Evolutionary conservation across 64 coral and sea anemone species (phyloP), one percentile per base, ranked within the genome.

Genomic region (Actinia equina): DNA sequence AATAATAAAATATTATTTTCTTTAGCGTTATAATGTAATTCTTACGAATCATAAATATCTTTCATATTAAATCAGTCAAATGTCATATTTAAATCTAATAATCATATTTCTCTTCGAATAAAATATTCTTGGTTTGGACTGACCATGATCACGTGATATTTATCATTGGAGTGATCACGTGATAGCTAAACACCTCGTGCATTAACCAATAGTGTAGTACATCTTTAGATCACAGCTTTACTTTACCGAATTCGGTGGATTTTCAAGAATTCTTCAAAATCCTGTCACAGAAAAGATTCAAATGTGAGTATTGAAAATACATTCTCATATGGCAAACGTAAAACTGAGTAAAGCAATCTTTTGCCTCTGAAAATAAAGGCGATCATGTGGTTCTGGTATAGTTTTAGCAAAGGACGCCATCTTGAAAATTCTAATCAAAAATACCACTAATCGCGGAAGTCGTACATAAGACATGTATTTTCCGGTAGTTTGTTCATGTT

Each of bases 211-310:
- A n/a, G n/a, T n/a, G n/a, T n/a, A n/a, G 4, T 60, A 4, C 63
- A 20, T 22, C 22, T 67, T 22, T n/a, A 20, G 8, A 4, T 67
- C n/a, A 41, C 61, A 7, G 2, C 0, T 65, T 65, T 74, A 41
- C 7, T 25, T 81, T 43, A 81, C 4, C 78, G 78, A 8, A 15
- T 14, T 44, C 44, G 18, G 78, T 81, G 44, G 43, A 81, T 81
- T 52, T 81, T 44, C 22, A 81, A 52, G 49, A 95, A 95, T 52
- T 95, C 94, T 83, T 95, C 94, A 67, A 95, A 95, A 64, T 95
- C 94, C 94, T 95, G 77, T 59, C 89, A 77, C 20, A 27, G 12
- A 52, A 83, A 89, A 89, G 26, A 58, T 10, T n/a, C 70, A 22
- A 22, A 1, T 13, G 26, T 23, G 71, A 70, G 46, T 43, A 15